Conservation (phyloP, 2,113 vertebrate species). For the Regulus satrapa region DNA sequence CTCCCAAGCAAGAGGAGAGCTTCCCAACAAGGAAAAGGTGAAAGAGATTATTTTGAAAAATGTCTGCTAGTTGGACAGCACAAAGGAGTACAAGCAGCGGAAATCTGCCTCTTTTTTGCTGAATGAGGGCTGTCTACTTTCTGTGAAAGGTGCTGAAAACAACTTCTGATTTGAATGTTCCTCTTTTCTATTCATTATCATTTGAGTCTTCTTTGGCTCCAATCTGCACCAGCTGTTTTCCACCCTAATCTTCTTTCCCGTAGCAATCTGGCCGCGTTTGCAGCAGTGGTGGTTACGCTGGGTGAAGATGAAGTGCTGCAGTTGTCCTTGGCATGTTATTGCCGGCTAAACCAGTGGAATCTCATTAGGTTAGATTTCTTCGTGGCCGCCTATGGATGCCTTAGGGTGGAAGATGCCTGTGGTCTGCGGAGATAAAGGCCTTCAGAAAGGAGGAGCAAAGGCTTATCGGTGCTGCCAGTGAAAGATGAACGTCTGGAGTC, state of each 20-base stretch:
- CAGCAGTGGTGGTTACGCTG: not conserved
- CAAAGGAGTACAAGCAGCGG: not conserved
- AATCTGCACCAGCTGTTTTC: not conserved
- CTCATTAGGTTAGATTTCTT: not conserved
- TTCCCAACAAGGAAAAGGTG: not conserved
- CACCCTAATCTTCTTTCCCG: not conserved
- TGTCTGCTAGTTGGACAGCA: not conserved
- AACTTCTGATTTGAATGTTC: not conserved
- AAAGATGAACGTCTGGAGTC: not conserved
- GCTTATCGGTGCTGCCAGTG: not conserved
- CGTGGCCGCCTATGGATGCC: not conserved
- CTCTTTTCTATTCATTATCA: not conserved
- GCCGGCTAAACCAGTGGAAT: not conserved
- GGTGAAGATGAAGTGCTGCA: not conserved
- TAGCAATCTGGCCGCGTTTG: not conserved
- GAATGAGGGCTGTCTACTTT: not conserved
- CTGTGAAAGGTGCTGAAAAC: not conserved
- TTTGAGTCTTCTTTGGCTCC: not conserved
- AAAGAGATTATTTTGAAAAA: not conserved
- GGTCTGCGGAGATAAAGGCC: constrained; percentile 23
- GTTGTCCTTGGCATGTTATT: not conserved
- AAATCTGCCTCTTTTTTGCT: not conserved
- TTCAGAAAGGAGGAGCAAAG: not conserved
- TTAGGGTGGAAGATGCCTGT: not conserved
- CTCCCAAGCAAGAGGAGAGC: not conserved